Conservation (phyloP, 2,797 vertebrate genomes). For the Enteromius radiatus region DNA sequence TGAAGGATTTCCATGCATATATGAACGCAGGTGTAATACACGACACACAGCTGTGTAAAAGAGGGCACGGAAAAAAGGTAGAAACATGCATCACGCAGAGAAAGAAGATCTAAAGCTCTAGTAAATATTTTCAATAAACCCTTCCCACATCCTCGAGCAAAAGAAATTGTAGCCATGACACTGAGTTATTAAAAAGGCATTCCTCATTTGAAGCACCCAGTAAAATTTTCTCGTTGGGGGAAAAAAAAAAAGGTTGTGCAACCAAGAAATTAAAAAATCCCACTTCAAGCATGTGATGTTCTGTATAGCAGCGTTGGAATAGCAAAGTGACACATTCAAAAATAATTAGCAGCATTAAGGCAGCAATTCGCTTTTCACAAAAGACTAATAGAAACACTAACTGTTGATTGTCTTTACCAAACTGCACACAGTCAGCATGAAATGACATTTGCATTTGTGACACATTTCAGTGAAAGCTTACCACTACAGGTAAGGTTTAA, state of each 20-base stretch:
- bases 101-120: slow-evolving; percentile 20
- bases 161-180: slow-evolving; percentile 22
- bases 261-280: slow-evolving; percentile 44
- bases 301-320: slow-evolving; percentile 59
- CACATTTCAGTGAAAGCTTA: neutral
- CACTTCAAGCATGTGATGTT: slow-evolving; percentile 72
- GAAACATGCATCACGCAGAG: slow-evolving; percentile 46
- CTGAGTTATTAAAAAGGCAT: slow-evolving; percentile 11
- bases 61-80: slow-evolving; percentile 39
- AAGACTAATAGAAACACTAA: slow-evolving; percentile 2
- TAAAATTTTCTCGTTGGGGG: slow-evolving; percentile 14
- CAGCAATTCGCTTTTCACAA: slow-evolving; percentile 49
- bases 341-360: slow-evolving; percentile 89
- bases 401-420: slow-evolving; percentile 15
- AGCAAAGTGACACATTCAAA: slow-evolving; percentile 69
- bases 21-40: slow-evolving; percentile 15
- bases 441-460: neutral
- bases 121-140: slow-evolving; percentile 27
- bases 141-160: neutral
- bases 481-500: neutral
- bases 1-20: slow-evolving; percentile 37
- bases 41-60: slow-evolving; percentile 23
- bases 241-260: slow-evolving; percentile 23
- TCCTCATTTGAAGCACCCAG: slow-evolving; percentile 6
- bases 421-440: neutral